Evolutionary conservation across 2,888 invertebrate genomes (phyloP).

Genomic region (Pilophorus perplexus): DNA sequence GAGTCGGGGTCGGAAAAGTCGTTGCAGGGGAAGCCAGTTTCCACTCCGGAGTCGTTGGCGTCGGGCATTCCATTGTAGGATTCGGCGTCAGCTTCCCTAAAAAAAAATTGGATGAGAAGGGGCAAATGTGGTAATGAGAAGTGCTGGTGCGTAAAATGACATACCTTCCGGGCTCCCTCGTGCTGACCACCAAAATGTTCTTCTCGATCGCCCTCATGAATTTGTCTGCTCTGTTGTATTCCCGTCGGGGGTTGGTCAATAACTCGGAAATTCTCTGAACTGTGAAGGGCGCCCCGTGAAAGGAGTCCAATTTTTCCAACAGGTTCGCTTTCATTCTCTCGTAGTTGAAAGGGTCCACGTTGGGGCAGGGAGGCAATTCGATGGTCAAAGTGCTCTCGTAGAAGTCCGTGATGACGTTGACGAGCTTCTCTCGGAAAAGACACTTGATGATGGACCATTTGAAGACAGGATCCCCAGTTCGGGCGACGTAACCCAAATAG

Average conservation of each 20-base stretch:
- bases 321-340: constrained; percentile 82
- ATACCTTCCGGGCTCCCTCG: constrained; percentile 55
- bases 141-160: no score
- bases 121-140: no score
- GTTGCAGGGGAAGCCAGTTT: constrained; percentile 41
- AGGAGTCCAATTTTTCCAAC: constrained; percentile 76
- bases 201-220: constrained; percentile 97
- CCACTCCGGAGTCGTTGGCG: constrained; percentile 35
- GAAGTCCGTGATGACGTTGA: constrained; percentile 83
- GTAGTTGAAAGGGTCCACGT: constrained; percentile 87
- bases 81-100: constrained; percentile 44
- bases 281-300: constrained; percentile 90
- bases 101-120: no score
- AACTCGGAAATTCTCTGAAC: constrained; percentile 94
- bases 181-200: constrained; percentile 79
- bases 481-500: constrained; percentile 84
- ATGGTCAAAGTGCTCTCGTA: constrained; percentile 72
- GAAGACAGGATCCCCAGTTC: constrained; percentile 90
- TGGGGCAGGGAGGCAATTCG: constrained; percentile 82
- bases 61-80: constrained; percentile 48
- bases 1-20: constrained; percentile 41
- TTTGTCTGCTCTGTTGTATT: constrained; percentile 94
- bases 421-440: constrained; percentile 82
- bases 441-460: constrained; percentile 86
- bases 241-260: constrained; percentile 83